A percentile compares a stretch with the other conserved stretches of the same genome.
Conservation (phyloP, 2,888 invertebrate species). For the Neuroscelio doddi region DNA sequence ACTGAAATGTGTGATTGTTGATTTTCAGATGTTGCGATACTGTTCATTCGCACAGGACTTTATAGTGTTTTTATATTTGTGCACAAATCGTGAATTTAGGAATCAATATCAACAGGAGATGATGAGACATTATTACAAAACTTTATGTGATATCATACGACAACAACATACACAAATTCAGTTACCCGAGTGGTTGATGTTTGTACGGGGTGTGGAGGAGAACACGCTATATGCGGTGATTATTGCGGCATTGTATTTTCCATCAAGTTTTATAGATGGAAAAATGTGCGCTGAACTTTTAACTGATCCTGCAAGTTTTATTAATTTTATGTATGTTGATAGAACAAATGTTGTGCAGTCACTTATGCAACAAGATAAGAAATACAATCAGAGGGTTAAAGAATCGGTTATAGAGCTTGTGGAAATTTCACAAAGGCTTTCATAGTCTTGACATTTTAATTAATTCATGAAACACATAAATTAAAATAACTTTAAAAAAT, state of each 20-base stretch:
- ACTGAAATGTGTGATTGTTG: slow-evolving; percentile 77
- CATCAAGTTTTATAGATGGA: slow-evolving; percentile 60
- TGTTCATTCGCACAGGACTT: slow-evolving; percentile 5
- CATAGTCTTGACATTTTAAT: too few species aligned
- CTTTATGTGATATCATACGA: slow-evolving; percentile 23
- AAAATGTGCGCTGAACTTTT: slow-evolving; percentile 49
- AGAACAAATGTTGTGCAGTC: slow-evolving; percentile 51
- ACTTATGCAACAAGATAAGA: slow-evolving; percentile 52
- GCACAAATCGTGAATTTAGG: slow-evolving; percentile 29
- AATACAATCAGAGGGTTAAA: slow-evolving; percentile 53
- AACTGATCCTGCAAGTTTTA: slow-evolving; percentile 49
- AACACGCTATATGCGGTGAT: slow-evolving; percentile 59
- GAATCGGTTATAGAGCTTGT: slow-evolving; percentile 54
- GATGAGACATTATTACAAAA: slow-evolving; percentile 39
- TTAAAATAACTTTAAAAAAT: too few species aligned
- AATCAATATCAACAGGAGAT: slow-evolving; percentile 23
- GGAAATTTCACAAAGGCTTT: slow-evolving; percentile 41
- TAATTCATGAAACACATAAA: slow-evolving; percentile 1
- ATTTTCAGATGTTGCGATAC: slow-evolving; percentile 81
- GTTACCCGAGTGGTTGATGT: slow-evolving; percentile 67
- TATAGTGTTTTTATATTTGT: slow-evolving; percentile 32
- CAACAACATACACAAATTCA: slow-evolving; percentile 43
- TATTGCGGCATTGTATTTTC: slow-evolving; percentile 59
- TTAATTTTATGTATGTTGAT: slow-evolving; percentile 48
- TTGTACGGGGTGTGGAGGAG: slow-evolving; percentile 59